Conservation (phyloP, 2,888 invertebrate genomes). For the Acronicta psi region DNA sequence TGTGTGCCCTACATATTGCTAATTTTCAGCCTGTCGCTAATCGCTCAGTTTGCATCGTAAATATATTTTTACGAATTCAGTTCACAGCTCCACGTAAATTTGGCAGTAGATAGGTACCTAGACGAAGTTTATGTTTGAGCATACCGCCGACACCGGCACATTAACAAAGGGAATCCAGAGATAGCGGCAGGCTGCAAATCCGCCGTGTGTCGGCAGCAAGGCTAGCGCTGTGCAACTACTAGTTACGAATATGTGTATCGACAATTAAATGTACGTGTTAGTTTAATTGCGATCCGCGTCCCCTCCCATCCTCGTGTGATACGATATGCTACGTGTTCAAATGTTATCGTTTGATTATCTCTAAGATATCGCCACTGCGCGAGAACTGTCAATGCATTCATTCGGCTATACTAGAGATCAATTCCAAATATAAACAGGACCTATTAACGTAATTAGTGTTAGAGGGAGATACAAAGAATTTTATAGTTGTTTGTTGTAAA, state of each 20-base stretch:
- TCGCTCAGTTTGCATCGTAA: slow-evolving; percentile 29
- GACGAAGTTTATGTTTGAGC: slow-evolving; percentile 12
- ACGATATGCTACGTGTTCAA: slow-evolving; percentile 81
- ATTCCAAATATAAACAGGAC: slow-evolving; percentile 78
- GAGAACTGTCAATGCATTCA: slow-evolving; percentile 65
- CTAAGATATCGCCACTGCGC: slow-evolving; percentile 60
- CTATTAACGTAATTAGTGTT: slow-evolving; percentile 83
- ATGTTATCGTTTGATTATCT: slow-evolving; percentile 68
- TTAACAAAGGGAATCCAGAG: slow-evolving; percentile 37
- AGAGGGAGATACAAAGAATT: slow-evolving; percentile 85
- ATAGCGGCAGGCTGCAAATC: slow-evolving; percentile 48
- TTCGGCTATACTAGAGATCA: slow-evolving; percentile 68
- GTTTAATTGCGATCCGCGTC: slow-evolving; percentile 66
- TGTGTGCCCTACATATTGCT: slow-evolving; percentile 55
- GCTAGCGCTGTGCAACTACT: slow-evolving; percentile 51
- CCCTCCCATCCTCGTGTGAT: slow-evolving; percentile 79
- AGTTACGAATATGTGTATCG: slow-evolving; percentile 68
- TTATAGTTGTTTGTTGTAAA: slow-evolving; percentile 89
- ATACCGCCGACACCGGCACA: slow-evolving; percentile 18
- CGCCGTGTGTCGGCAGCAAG: slow-evolving; percentile 30
- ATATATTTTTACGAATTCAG: slow-evolving; percentile 44
- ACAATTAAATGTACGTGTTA: slow-evolving; percentile 69
- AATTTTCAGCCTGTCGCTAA: slow-evolving; percentile 51
- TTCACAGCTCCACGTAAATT: slow-evolving; percentile 18
- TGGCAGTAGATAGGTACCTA: slow-evolving; percentile 9